Base-by-base conservation (phyloP, 2,797 vertebrate species). In the Phaenicophaeus curvirostris region DNA sequence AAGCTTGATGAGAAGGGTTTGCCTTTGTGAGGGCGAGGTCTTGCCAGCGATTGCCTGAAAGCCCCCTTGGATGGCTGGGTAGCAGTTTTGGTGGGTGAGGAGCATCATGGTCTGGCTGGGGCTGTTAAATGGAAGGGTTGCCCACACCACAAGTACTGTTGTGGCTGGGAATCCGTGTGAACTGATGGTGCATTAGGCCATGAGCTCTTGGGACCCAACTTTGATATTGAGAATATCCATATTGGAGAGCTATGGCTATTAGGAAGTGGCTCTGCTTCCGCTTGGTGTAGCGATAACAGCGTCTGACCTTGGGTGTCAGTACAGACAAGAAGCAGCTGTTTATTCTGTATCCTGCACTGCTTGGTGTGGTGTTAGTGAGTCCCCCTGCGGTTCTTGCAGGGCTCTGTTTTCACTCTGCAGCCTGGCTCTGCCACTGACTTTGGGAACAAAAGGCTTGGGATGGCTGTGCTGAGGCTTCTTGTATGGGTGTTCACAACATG, bases 391-490 rank as follows among this genome's bases (percentile, higher is more conserved):
- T 8, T 68, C 0, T 0, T 59, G 58, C 42, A 24, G 54, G 54
- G 24, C 35, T 66, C 39, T 5, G 5, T 8, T 27, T 16, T 67
- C 50, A 21, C 20, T 30, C 7, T 37, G 9, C 5, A 37, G n/a
- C 31, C 50, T 14, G n/a, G 41, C 27, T 76, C 44, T 48, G n/a
- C 15, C 39, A 5, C 31, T 81, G 21, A 23, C 27, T 63, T 31
- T 16, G 28, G 35, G 33, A 14, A 13, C 21, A 67, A 53, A 75
- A 14, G 8, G 6, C 10, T 19, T 68, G 6, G 6, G 27, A 2
- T 37, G 20, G 46, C 54, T 31, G 20, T 16, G 25, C 21, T 0
- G 0, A 35, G 46, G 37, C 31, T 57, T 42, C 42, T 15, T 1
- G 19, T 17, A 4, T 4, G 13, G 24, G 24, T 35, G 91, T 37